Base-by-base conservation (phyloP, 2,888 invertebrate genomes). In the Polydrusus cervinus region DNA sequence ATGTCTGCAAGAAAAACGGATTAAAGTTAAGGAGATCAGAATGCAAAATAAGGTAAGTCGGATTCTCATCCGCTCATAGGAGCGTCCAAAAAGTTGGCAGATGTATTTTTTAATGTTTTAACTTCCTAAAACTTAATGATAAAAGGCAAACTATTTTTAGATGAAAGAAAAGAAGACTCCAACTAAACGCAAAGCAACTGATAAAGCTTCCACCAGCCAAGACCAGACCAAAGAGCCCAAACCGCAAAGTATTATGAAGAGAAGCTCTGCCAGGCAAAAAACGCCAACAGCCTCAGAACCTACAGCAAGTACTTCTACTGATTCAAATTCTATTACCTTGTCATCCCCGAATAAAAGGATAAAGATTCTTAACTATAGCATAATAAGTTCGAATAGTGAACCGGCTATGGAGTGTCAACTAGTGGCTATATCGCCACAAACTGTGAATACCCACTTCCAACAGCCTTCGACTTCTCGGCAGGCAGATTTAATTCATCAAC, bases 1-100 rank as follows among this genome's bases (percentile, higher is more conserved):
- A 77, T 76, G 75, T 0, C 79, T 83, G 11, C 72, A 70, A 10
- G 81, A 82, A 20, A 82, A 78, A 62, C 73, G 84, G 43, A 79
- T 80, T 30, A 80, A 78, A 40, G 76, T 82, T 5, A 78, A 80
- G 60, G 76, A 80, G 9, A 72, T 77, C 16, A 71, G 47, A 25
- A 65, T 53, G 47, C 49, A 75, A 10, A 61, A 57, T 25, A 71
- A 71, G 72, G 79, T 79, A 75, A 47, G 38, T n/a, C 5, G 2
- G 20, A 7, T 45, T n/a, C n/a, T n/a, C n/a, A n/a, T n/a, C n/a
- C n/a, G n/a, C n/a, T n/a, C n/a, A n/a, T n/a, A n/a, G n/a, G n/a
- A n/a, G n/a, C n/a, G n/a, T n/a, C n/a, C n/a, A n/a, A n/a, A n/a
- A n/a, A n/a, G n/a, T n/a, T n/a, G n/a, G n/a, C n/a, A n/a, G n/a